Percentiles rank a stretch among this genome's conserved stretches.
phyloP scores from a whole-genome alignment of 2,113 vertebrate species.

The Morone saxatilis region DNA sequence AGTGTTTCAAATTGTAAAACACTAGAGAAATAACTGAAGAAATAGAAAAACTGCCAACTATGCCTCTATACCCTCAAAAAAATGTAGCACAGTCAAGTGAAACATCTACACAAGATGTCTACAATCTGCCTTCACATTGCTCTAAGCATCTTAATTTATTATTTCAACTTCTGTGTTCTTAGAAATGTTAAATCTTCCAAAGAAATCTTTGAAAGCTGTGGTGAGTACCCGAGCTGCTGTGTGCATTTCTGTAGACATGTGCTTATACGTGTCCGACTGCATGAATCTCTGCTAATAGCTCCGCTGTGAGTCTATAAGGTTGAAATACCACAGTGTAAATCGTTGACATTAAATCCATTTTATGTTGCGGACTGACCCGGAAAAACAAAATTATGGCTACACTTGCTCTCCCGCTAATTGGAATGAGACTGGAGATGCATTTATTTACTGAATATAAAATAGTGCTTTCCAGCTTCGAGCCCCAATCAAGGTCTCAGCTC shows the following conservation, averaged over 20 bases:
- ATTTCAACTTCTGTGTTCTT: not conserved
- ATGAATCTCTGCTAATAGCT: slow-evolving; percentile 67
- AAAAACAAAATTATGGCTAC: slow-evolving; percentile 68
- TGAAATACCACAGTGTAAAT: slow-evolving; percentile 71
- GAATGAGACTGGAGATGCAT: slow-evolving; percentile 62
- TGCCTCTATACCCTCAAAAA: not conserved
- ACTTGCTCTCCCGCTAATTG: slow-evolving; percentile 76
- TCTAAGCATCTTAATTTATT: not conserved
- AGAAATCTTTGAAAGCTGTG: not conserved
- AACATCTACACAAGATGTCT: not conserved
- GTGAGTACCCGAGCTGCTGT: not conserved
- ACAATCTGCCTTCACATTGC: not conserved
- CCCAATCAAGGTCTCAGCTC: slow-evolving; percentile 49
- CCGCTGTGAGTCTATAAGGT: slow-evolving; percentile 54
- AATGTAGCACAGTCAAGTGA: too few relatives aligned
- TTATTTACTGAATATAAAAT: slow-evolving; percentile 62
- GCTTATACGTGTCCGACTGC: slow-evolving; percentile 9
- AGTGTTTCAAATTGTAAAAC: not conserved
- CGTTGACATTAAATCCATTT: slow-evolving; percentile 78
- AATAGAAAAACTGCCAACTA: not conserved
- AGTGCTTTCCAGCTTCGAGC: slow-evolving; percentile 28
- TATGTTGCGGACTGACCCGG: slow-evolving; percentile 57
- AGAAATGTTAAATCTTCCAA: not conserved
- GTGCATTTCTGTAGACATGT: slow-evolving; percentile 17
- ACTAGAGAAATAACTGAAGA: not conserved